Conservation (phyloP, 1,140 invertebrate genomes). For the Maconellicoccus hirsutus region DNA sequence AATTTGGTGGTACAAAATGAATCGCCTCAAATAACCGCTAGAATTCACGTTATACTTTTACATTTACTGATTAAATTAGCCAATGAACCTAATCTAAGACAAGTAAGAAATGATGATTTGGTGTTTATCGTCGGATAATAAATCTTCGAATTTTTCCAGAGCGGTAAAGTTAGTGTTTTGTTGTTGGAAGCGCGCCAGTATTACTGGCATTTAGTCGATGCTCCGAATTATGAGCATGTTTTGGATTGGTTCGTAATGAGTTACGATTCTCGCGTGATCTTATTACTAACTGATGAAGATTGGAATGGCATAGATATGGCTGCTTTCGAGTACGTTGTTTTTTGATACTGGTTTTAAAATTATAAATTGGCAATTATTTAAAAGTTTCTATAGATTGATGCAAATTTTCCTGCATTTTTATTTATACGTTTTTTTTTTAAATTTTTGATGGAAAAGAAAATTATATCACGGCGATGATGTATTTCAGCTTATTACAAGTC, state of each 20-base stretch:
- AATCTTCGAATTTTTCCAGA: conserved; percentile 32
- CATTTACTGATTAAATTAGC: conserved; percentile 54
- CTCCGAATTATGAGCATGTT: conserved; percentile 50
- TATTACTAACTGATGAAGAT: conserved; percentile 38
- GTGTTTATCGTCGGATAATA: too few relatives aligned
- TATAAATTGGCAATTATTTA: neutral
- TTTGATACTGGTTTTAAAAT: neutral
- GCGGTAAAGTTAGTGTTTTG: conserved; percentile 41
- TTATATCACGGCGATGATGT: neutral
- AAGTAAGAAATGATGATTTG: too few relatives aligned
- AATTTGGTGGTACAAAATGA: conserved; percentile 26
- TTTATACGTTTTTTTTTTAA: neutral
- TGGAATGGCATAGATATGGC: conserved; percentile 40
- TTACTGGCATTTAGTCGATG: conserved; percentile 56
- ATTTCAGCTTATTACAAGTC: conserved; percentile 44
- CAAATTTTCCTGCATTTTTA: neutral
- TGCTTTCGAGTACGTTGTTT: conserved; percentile 38
- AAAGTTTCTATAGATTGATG: neutral
- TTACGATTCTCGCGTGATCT: conserved; percentile 56
- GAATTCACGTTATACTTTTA: conserved; percentile 44
- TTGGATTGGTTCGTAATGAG: conserved; percentile 67
- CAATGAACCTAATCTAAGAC: conserved; percentile 55
- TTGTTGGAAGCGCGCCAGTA: conserved; percentile 51
- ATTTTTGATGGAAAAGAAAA: too few relatives aligned
- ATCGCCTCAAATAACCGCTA: neutral